A percentile compares a stretch with the other conserved stretches of the same genome.
These are phyloP conservation scores for Dolichopus griseipennis DNA, from an alignment of 2,888 invertebrate genomes.

Conservation along the genomic window DNA sequence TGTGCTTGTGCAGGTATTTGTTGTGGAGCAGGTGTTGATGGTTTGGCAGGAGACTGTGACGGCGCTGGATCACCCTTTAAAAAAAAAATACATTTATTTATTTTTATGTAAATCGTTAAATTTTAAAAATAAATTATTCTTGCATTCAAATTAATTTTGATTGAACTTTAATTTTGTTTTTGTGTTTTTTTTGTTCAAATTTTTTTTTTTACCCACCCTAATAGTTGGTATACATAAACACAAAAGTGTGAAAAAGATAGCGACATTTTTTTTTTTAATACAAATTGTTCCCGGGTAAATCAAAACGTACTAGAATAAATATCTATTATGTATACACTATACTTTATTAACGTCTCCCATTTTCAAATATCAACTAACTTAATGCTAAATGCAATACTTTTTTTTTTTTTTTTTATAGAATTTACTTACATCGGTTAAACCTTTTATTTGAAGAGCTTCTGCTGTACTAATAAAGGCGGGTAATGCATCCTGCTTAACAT, in stretches of 20 bases:
- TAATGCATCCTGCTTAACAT: conserved; percentile 63
- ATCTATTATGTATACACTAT: neutral
- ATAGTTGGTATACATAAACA: no score
- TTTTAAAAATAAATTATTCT: no score
- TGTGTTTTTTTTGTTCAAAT: no score
- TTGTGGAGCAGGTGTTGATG: conserved; percentile 53
- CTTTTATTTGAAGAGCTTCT: conserved; percentile 63
- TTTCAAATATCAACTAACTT: neutral
- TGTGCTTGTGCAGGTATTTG: conserved; percentile 25
- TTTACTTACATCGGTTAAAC: conserved; percentile 56
- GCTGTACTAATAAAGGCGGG: conserved; percentile 63
- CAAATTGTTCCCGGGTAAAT: neutral
- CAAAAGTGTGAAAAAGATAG: no score
- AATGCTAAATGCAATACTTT: no score
- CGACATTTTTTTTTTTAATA: no score
- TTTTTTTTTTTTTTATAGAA: no score
- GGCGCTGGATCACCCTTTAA: conserved; percentile 55
- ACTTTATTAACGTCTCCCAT: neutral
- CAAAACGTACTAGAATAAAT: conserved; percentile 2
- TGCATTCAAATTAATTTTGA: no score
- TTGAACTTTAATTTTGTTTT: no score
- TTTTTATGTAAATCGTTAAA: neutral
- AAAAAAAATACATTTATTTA: conserved; percentile 10
- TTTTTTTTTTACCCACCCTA: no score
- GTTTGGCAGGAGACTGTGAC: conserved; percentile 56